Base-by-base conservation (phyloP, 2,113 vertebrate genomes). In the Aleadryas rufinucha region DNA sequence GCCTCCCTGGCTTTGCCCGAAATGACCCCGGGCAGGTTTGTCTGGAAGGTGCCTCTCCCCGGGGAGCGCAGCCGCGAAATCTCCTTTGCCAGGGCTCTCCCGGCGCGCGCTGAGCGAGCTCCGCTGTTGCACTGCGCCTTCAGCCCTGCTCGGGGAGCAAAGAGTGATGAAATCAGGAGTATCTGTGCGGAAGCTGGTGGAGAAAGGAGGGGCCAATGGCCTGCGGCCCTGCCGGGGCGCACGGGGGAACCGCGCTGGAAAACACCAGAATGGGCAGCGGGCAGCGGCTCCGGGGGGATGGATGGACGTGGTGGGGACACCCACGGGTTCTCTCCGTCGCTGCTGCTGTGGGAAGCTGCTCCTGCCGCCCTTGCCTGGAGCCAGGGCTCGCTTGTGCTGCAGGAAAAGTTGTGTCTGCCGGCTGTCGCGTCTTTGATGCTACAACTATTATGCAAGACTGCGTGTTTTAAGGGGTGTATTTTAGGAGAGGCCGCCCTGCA, bases 201-300 rank as follows among this genome's bases (percentile, higher is more conserved):
- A 94, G 91, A 93, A 90, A 97, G 90, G 94, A 95, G 86, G 90
- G 76, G 95, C 87, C 74, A 89, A 22, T 16, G 77, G 54, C 84
- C 78, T 37, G 84, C 75, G 19, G 54, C 45, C 76, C 66, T 65
- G 81, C 88, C 47, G 2, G 47, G 56, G 49, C 8, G 11, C 15
- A 31, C 37, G 14, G 31, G 54, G 31, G 42, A 56, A 8, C 35
- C 12, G 16, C 2, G 5, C 86, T 60, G 84, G 65, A 66, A 91
- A 90, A 13, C 50, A 2, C 52, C 60, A 64, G 84, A 24, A 74
- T 5, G 87, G 79, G 64, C 39, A 74, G 54, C 1, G 2, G 57
- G 19, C 27, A 59, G 54, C 2, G 1, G 44, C 44, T 27, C 77
- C 20, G 13, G 4, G 2, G 68, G 44, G 39, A n/a, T 0, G 72